A percentile compares a stretch with the other conserved stretches of the same genome.
Evolutionary conservation across 2,113 vertebrate genomes (phyloP).

Genomic region (Pterocles orientalis): DNA sequence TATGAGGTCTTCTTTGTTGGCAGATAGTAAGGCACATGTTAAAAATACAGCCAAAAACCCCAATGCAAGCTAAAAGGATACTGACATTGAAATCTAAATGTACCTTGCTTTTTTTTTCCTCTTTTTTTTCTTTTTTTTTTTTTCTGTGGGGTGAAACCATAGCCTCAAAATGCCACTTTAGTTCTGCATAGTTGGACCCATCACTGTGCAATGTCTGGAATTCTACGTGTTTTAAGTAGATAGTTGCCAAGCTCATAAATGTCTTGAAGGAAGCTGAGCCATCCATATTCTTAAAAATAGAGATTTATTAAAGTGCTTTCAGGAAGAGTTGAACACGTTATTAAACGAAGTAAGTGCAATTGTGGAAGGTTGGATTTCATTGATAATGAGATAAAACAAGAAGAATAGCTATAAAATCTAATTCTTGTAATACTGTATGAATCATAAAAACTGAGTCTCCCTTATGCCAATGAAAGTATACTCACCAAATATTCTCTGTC

Average conservation of each 20-base stretch:
- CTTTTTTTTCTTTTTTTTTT: background rate
- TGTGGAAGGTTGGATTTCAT: background rate
- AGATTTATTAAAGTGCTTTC: background rate
- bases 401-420: background rate
- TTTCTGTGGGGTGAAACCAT: background rate
- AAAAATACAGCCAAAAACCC: background rate
- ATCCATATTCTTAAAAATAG: background rate
- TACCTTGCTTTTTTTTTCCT: rapidly evolving
- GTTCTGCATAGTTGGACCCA: background rate
- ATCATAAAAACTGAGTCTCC: background rate
- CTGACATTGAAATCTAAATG: background rate
- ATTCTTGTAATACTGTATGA: background rate
- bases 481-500: background rate
- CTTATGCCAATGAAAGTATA: background rate
- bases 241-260: background rate
- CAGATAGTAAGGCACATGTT: background rate
- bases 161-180: background rate
- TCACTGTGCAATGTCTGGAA: background rate
- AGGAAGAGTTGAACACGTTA: background rate
- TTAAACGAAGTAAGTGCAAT: background rate
- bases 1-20: background rate
- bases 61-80: background rate
- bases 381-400: background rate
- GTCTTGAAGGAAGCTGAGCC: background rate
- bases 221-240: background rate